A percentile compares a stretch with the other conserved stretches of the same genome.
Evolutionary conservation across 2,113 vertebrate species (phyloP).

Genomic region (Microtus montanus): DNA sequence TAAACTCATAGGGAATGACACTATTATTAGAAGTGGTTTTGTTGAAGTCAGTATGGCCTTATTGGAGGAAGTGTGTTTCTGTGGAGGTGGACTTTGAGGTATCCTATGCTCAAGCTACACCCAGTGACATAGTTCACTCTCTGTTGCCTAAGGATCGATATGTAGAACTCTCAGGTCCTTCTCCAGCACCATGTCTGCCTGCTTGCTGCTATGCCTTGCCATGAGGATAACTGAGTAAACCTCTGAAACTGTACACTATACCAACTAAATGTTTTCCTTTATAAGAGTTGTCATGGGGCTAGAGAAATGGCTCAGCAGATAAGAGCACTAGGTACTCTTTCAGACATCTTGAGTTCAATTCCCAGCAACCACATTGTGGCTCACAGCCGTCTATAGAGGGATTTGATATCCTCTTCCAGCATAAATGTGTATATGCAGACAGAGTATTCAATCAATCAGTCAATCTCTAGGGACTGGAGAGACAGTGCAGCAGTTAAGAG

Average conservation of each 20-base stretch:
- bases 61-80: not conserved
- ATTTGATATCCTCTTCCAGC: too few species aligned
- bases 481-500: not conserved
- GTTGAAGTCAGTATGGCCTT: not conserved
- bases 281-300: not conserved
- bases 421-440: too few species aligned
- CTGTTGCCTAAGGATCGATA: not conserved
- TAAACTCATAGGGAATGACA: not conserved
- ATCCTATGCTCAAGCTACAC: not conserved
- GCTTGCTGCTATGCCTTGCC: not conserved
- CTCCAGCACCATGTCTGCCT: not conserved
- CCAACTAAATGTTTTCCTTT: not conserved
- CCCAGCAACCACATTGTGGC: too few species aligned
- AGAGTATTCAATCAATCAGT: too few species aligned
- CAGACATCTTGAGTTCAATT: too few species aligned
- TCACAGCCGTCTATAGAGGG: too few species aligned
- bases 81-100: not conserved
- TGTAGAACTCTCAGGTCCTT: not conserved
- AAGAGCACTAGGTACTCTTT: too few species aligned
- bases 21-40: not conserved
- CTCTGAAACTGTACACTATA: not conserved
- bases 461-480: too few species aligned
- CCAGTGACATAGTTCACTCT: not conserved
- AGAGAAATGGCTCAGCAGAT: too few species aligned
- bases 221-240: not conserved